phyloP scores from a whole-genome alignment of 35 echinoderm and acorn worm genomes.

The Stichopus chloronotus region DNA sequence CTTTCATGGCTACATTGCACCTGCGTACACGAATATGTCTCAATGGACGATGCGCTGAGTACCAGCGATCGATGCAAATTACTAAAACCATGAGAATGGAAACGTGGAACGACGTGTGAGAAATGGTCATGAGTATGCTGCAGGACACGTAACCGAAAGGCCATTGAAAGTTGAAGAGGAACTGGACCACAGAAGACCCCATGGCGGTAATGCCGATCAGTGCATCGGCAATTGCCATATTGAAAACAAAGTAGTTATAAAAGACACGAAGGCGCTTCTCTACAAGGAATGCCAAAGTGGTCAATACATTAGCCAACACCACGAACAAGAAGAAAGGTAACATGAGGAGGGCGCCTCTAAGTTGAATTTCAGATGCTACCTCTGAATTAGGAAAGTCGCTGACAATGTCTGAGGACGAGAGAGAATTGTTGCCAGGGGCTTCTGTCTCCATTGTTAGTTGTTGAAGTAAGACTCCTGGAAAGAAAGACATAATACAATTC shows the following conservation, averaged over 20 bases:
- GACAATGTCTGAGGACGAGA: too few species aligned
- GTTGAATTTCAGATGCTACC: not conserved
- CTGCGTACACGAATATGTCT: not conserved
- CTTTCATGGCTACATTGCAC: not conserved
- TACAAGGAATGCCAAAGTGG: not conserved
- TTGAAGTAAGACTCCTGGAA: too few species aligned
- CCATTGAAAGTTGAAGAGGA: conserved; percentile 1
- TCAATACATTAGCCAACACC: not conserved
- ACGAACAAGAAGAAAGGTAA: conserved; percentile 14
- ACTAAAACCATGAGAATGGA: conserved; percentile 25
- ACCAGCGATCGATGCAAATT: conserved; percentile 19
- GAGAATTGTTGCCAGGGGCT: too few species aligned
- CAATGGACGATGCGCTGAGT: not conserved
- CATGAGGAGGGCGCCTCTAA: conserved; percentile 5
- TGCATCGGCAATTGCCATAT: conserved; percentile 5
- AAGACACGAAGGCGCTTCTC: conserved; percentile 7
- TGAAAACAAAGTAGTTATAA: conserved; percentile 24
- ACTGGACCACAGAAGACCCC: not conserved
- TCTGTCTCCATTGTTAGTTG: too few species aligned
- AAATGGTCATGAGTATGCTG: not conserved
- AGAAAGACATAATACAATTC: too few species aligned
- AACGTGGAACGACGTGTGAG: conserved; percentile 28
- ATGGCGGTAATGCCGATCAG: not conserved
- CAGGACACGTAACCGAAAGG: conserved; percentile 10
- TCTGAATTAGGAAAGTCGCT: not conserved